These are phyloP conservation scores for Zelostemma sp. DNA, from an alignment of 1,140 invertebrate species.

Conservation along the genomic window DNA sequence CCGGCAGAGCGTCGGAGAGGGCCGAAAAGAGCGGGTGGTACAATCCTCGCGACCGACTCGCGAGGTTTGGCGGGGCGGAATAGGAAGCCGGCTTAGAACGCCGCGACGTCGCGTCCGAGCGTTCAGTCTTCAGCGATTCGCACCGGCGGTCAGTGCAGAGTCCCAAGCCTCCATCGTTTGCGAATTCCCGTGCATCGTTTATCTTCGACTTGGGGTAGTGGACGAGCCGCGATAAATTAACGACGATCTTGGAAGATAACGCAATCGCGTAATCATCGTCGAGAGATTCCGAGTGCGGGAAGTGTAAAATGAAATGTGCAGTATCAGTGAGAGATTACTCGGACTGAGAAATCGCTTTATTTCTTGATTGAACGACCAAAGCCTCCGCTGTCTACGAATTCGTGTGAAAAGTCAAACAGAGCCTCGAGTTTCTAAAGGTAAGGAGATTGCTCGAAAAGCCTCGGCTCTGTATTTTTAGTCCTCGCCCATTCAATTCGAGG, in stretches of 20 bases:
- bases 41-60: not conserved
- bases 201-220: not conserved
- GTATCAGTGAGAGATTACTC: slow-evolving; percentile 38
- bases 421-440: slow-evolving; percentile 8
- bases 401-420: not conserved
- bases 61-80: slow-evolving; percentile 50
- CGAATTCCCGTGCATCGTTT: not conserved
- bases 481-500: no score
- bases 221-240: not conserved
- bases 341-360: not conserved
- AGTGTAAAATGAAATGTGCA: slow-evolving; percentile 49
- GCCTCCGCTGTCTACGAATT: not conserved
- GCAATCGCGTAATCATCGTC: no score
- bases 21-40: slow-evolving; percentile 54
- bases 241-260: not conserved
- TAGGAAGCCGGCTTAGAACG: slow-evolving; percentile 54
- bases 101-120: slow-evolving; percentile 49
- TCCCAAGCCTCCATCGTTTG: slow-evolving; percentile 9
- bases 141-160: slow-evolving; percentile 54
- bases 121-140: slow-evolving; percentile 56
- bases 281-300: slow-evolving; percentile 43
- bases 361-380: not conserved
- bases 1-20: slow-evolving; percentile 59
- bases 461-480: no score
- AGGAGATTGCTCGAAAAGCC: no score